These are phyloP conservation scores for Redunca redunca DNA, from an alignment of 2,113 vertebrate genomes.

Conservation along the genomic window DNA sequence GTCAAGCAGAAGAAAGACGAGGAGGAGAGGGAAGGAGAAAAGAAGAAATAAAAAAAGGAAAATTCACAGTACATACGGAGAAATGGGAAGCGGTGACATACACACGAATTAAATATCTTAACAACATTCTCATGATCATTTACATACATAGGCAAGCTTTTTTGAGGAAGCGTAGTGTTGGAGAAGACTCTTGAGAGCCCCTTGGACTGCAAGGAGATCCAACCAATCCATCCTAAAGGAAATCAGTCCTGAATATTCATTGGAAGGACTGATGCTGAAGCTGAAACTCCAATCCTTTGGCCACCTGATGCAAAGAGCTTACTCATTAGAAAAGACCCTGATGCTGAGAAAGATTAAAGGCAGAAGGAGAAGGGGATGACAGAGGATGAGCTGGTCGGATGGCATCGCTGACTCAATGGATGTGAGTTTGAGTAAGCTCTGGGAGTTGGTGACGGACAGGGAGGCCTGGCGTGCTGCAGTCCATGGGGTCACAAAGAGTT, in stretches of 20 bases:
- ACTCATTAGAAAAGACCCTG: background rate
- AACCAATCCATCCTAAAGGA: background rate
- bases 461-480: fast-evolving
- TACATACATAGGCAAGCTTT: fast-evolving
- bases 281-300: background rate
- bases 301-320: fast-evolving
- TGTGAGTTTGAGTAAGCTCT: fast-evolving
- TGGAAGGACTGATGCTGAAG: background rate
- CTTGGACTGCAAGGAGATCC: background rate
- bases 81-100: fast-evolving
- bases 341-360: background rate
- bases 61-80: fast-evolving
- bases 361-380: background rate
- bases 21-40: too few species aligned
- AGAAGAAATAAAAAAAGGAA: background rate
- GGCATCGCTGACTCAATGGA: fast-evolving
- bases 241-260: background rate
- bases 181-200: background rate
- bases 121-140: fast-evolving
- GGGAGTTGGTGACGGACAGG: background rate
- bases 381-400: background rate
- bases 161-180: fast-evolving
- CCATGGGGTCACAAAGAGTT: fast-evolving
- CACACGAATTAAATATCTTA: fast-evolving
- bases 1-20: background rate